phyloP scores from a whole-genome alignment of 2,113 vertebrate genomes.

The Vanacampus margaritifer region DNA sequence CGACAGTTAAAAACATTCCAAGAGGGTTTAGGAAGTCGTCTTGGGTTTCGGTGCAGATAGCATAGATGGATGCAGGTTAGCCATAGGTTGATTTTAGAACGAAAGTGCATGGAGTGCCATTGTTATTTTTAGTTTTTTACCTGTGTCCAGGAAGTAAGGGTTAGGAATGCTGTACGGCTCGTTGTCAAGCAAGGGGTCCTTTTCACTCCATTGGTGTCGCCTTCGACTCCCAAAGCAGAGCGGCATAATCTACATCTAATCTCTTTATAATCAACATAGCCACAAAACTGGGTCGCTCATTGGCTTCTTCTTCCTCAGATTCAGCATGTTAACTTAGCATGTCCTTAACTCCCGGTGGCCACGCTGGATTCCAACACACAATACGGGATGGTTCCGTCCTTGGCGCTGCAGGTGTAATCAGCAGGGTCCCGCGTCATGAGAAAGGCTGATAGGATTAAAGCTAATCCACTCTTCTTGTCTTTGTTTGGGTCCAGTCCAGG shows the following conservation, averaged over 20 bases:
- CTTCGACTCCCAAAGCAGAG: slow-evolving; percentile 65
- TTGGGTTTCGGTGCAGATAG: not conserved
- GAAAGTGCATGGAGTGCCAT: not conserved
- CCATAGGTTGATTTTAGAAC: not conserved
- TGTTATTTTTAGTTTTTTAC: slow-evolving; percentile 42
- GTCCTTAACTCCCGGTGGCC: not conserved
- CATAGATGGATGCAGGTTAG: not conserved
- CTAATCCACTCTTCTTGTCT: slow-evolving; percentile 58
- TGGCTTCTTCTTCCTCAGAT: not conserved
- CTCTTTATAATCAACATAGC: not conserved
- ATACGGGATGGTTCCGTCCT: slow-evolving; percentile 29
- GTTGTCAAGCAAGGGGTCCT: slow-evolving; percentile 46
- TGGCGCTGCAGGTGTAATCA: slow-evolving; percentile 47
- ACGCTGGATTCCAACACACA: not conserved
- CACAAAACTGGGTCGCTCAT: not conserved
- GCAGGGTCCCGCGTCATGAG: slow-evolving; percentile 29
- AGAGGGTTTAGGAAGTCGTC: slow-evolving; percentile 17
- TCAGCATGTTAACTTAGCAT: slow-evolving; percentile 11
- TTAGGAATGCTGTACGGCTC: slow-evolving; percentile 49
- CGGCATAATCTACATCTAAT: slow-evolving; percentile 43
- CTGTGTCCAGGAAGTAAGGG: slow-evolving; percentile 55
- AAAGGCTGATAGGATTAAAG: slow-evolving; percentile 55
- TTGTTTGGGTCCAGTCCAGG: slow-evolving; percentile 27
- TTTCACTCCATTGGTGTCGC: slow-evolving; percentile 47
- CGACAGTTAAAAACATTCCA: slow-evolving; percentile 25